Evolutionary conservation across 2,113 vertebrate species (phyloP), one percentile per base, ranked within the genome.

Genomic region (Rynchops niger): DNA sequence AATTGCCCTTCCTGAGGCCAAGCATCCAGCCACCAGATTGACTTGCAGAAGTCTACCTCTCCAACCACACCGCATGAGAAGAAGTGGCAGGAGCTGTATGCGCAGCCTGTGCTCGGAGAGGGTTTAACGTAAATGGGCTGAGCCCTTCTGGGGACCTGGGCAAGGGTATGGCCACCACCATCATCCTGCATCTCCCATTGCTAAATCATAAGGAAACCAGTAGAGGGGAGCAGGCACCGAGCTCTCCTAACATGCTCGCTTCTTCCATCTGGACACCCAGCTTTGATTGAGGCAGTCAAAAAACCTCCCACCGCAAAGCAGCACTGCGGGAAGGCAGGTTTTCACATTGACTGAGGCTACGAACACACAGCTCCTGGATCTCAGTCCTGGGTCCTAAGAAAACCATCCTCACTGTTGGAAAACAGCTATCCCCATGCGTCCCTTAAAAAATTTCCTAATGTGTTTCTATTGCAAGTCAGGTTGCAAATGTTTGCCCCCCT

Each of bases 391-490:
- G 7, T 56, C 38, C 56, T 43, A 59, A 38, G 32, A 49, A 79
- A 36, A 49, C 6, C 23, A 71, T 23, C 20, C 56, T 63, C 5
- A 0, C 22, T 70, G 26, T 30, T n/a, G n/a, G 56, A 14, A n/a
- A 78, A 52, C 26, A 61, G 30, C 16, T 53, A 53, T 9, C 6
- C 36, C 32, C 36, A 55, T 1, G 0, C 0, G 0, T 17, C 40
- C 45, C 71, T 66, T 29, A 88, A 43, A 43, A 85, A 49, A 42
- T 11, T 59, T n/a, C 70, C 52, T 20, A 9, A 80, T 43, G 42
- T 0, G 1, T n/a, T 74, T 58, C 71, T 79, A 34, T 6, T 52
- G 49, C 34, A 45, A 73, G 15, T 40, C 42, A 58, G n/a, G 43
- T 58, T 74, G 59, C 32, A 70, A 70, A 74, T 38, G 26, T 15